Base-by-base conservation (phyloP, 2,888 invertebrate genomes). In the Trypoxylon attenuatum region DNA sequence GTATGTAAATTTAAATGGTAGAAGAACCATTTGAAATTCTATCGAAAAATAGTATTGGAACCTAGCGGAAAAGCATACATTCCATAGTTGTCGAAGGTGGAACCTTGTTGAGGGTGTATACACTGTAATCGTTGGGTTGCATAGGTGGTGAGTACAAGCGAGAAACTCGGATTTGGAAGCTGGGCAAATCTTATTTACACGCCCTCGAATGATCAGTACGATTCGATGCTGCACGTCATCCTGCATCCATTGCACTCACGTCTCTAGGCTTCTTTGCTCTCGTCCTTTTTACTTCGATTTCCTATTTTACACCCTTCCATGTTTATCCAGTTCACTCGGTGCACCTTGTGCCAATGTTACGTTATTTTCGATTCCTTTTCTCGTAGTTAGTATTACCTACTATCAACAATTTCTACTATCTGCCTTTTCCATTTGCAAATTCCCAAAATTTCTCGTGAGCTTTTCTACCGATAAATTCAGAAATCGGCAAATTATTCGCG, bases 111-210 rank as follows among this genome's bases (percentile, higher is more conserved):
- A n/a, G n/a, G n/a, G n/a, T n/a, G n/a, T n/a, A n/a, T n/a, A n/a
- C n/a, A n/a, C n/a, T n/a, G n/a, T n/a, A n/a, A n/a, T n/a, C n/a
- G n/a, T n/a, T n/a, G n/a, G n/a, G n/a, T n/a, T n/a, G n/a, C n/a
- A n/a, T n/a, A n/a, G n/a, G n/a, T n/a, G n/a, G n/a, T n/a, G n/a
- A n/a, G n/a, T n/a, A n/a, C n/a, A n/a, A n/a, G 27, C 47, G 58
- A 55, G 58, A 68, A 47, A 49, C 56, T 23, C 58, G 49, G 52
- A 71, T 68, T 76, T 65, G 76, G 63, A 50, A 38, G 56, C 60
- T 29, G 56, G 22, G 64, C 61, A 69, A 58, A 75, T 62, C 63
- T 73, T 59, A 75, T 58, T 76, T 76, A 64, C 68, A 62, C 71
- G 53, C 52, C 70, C 57, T 43, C 67, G 63, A 63, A 57, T 55